Conservation (phyloP, 2,113 vertebrate genomes). For the Gopherus flavomarginatus region DNA sequence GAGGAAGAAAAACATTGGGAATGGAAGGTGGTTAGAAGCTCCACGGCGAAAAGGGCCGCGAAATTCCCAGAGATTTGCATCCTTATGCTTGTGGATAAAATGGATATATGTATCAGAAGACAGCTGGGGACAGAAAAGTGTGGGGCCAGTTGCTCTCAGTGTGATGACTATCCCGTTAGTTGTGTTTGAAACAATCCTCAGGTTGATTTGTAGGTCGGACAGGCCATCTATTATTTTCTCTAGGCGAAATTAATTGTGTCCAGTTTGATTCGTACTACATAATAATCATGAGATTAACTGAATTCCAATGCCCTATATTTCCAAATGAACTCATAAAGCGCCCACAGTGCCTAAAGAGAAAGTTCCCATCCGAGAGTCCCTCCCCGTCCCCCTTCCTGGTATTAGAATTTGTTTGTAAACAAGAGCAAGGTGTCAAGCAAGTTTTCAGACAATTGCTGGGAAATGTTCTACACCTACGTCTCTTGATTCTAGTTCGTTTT, state of each 20-base stretch:
- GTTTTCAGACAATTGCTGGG: background rate
- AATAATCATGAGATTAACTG: background rate
- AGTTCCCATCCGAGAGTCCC: background rate
- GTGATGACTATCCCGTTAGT: background rate
- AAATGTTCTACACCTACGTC: background rate
- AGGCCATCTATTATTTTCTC: background rate
- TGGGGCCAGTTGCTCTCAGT: background rate
- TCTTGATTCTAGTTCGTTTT: background rate
- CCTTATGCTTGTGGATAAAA: background rate
- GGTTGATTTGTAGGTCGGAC: background rate
- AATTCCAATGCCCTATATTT: background rate
- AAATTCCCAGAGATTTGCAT: background rate
- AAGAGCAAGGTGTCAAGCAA: background rate
- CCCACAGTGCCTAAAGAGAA: background rate
- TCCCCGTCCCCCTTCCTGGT: background rate
- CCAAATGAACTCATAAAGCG: background rate
- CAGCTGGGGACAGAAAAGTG: background rate
- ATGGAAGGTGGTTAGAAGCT: accelerated
- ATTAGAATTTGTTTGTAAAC: background rate
- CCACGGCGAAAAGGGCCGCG: background rate
- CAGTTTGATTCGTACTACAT: background rate
- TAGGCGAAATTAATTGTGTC: background rate
- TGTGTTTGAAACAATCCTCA: background rate
- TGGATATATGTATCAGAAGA: background rate
- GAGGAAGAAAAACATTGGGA: accelerated